A percentile compares a stretch with the other conserved stretches of the same genome.
These are phyloP conservation scores for Pterostichus madidus DNA, from an alignment of 2,888 invertebrate species.

Conservation along the genomic window DNA sequence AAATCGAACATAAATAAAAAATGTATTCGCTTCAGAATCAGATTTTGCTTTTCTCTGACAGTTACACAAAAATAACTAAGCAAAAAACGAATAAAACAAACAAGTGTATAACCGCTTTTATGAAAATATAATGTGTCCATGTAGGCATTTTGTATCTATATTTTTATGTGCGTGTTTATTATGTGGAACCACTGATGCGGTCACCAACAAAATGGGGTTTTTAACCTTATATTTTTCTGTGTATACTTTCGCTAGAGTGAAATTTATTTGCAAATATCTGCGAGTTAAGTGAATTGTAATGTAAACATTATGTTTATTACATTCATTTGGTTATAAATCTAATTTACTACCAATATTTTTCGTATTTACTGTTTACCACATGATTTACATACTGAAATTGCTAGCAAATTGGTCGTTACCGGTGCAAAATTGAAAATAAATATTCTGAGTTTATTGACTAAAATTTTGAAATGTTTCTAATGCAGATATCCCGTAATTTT, in stretches of 20 bases:
- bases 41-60: neutral
- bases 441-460: no score
- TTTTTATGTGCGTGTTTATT: slow-evolving; percentile 32
- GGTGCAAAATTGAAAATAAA: neutral
- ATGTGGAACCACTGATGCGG: slow-evolving; percentile 20
- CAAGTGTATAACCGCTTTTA: slow-evolving; percentile 12
- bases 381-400: neutral
- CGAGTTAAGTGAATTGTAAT: slow-evolving; percentile 29
- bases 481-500: no score
- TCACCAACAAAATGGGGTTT: slow-evolving; percentile 13
- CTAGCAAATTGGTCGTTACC: neutral
- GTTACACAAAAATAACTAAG: slow-evolving; percentile 4
- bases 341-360: slow-evolving; percentile 5
- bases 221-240: slow-evolving; percentile 29
- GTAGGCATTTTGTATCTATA: slow-evolving; percentile 10
- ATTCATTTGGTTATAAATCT: slow-evolving; percentile 21
- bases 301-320: slow-evolving; percentile 37
- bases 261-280: slow-evolving; percentile 18
- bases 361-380: neutral
- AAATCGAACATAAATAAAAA: slow-evolving; percentile 39
- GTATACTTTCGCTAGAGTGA: slow-evolving; percentile 4
- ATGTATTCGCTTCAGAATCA: slow-evolving; percentile 5
- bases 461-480: no score
- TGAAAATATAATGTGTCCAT: slow-evolving; percentile 42
- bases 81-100: slow-evolving; percentile 20